Base-by-base conservation (phyloP, 2,888 invertebrate genomes). In the Oscheius sp. region DNA sequence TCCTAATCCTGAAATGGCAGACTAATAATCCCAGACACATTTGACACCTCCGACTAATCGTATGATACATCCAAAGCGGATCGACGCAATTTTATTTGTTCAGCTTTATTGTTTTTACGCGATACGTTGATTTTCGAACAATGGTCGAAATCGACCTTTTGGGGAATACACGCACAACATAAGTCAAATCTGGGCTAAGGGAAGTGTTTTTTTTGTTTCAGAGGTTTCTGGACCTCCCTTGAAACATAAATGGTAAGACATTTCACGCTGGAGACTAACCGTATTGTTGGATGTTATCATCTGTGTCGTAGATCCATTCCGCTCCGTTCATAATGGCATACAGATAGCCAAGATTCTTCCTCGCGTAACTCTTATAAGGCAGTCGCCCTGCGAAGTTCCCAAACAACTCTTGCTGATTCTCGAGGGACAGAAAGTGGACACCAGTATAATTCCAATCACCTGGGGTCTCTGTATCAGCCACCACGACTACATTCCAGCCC, bases 261-360 rank as follows among this genome's bases (percentile, higher is more conserved):
- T n/a, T n/a, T n/a, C n/a, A n/a, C n/a, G n/a, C n/a, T n/a, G n/a
- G n/a, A n/a, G n/a, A n/a, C n/a, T n/a, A n/a, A 76, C 76, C 73
- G 29, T 49, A 76, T 21, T 71, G 73, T 59, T 76, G 70, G 55
- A 73, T 73, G 41, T 76, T 73, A 66, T 76, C 76, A 29, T 76
- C 76, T 7, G 76, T 76, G 56, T 76, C 76, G n/a, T 76, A 76
- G 1, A 76, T 76, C 76, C 73, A 76, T 41, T 74, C 64, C 0
- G 76, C 76, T 23, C 76, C 76, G 35, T 76, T 63, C 13, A 46
- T 45, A 1, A 76, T 73, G 21, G 76, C 76, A 25, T 76, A 76
- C 27, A 76, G 61, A 25, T 76, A 76, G n/a, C 75, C 76, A 1
- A 61, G 46, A 63, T 76, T 76, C 56, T 76, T 76, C 25, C 76